These are phyloP conservation scores for Chaetodon auriga DNA, from an alignment of 2,113 vertebrate genomes.

Conservation along the genomic window DNA sequence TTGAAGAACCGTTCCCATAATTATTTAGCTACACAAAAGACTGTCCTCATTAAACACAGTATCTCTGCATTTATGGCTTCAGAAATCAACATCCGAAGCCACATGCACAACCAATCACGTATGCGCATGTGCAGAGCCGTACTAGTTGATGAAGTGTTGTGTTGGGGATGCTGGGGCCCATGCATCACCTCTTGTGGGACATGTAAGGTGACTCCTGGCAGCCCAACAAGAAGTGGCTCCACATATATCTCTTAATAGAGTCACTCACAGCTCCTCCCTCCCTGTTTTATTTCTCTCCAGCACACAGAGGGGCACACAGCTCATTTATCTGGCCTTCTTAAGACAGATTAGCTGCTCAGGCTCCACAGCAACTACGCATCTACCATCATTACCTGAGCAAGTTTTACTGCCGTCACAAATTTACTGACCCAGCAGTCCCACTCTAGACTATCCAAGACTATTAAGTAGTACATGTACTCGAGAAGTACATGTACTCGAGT, in stretches of 20 bases:
- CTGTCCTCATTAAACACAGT: neutral
- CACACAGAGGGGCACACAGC: constrained; percentile 16
- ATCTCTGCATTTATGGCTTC: neutral
- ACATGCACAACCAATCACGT: neutral
- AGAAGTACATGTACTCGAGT: neutral
- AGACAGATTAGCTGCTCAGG: constrained; percentile 31
- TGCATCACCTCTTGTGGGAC: constrained; percentile 88
- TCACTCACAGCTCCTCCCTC: constrained; percentile 83
- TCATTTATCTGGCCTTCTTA: constrained; percentile 17
- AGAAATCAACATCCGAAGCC: neutral
- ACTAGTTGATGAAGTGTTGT: constrained; percentile 74
- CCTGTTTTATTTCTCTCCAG: constrained; percentile 11
- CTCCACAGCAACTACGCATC: constrained; percentile 21
- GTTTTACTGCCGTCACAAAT: constrained; percentile 24
- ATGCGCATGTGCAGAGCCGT: neutral
- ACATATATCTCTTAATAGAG: constrained; percentile 94
- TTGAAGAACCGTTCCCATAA: neutral
- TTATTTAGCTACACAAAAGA: neutral
- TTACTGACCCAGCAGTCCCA: neutral
- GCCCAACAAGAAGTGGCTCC: constrained; percentile 85
- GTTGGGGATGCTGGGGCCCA: constrained; percentile 83
- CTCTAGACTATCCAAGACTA: neutral
- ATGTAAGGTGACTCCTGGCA: constrained; percentile 91
- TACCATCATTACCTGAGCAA: constrained; percentile 24
- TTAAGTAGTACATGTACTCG: neutral